Evolutionary conservation across 1,140 invertebrate species (phyloP), one percentile per base, ranked within the genome.

Genomic region (Gonatopus flavifemur): DNA sequence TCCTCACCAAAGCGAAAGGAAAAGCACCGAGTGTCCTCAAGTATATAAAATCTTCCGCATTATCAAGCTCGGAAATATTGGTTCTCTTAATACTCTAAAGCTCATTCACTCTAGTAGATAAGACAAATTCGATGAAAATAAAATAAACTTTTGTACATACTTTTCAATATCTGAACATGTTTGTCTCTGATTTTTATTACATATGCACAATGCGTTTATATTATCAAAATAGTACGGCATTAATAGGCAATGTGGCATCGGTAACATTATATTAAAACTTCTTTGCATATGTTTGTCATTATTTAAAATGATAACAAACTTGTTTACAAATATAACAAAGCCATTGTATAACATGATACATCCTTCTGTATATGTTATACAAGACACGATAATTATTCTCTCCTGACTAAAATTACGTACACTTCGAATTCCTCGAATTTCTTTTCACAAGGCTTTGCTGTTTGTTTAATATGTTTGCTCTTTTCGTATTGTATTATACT

Each of bases 151-250:
- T n/a, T n/a, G n/a, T n/a, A n/a, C n/a, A n/a, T n/a, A n/a, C n/a
- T n/a, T n/a, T n/a, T n/a, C n/a, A n/a, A n/a, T n/a, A n/a, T n/a
- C n/a, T n/a, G n/a, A n/a, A n/a, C n/a, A n/a, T n/a, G n/a, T n/a
- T n/a, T n/a, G n/a, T n/a, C n/a, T n/a, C n/a, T n/a, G n/a, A n/a
- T n/a, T n/a, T n/a, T n/a, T n/a, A 30, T 39, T 48, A 52, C 32
- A 43, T 35, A 49, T 16, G 16, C 22, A 9, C 37, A 42, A 33
- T 49, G 10, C 16, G 6, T 41, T 20, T 24, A n/a, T n/a, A 15
- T 55, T 62, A 62, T 64, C 56, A 62, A 64, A 64, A 62, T 64
- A 64, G 35, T 60, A 50, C 49, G 28, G 48, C 33, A 42, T 21
- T 42, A 6, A 50, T 35, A 21, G 38, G 41, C 20, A 46, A 46